phyloP scores from a whole-genome alignment of 2,797 vertebrate species.

The Micrastur ruficollis region DNA sequence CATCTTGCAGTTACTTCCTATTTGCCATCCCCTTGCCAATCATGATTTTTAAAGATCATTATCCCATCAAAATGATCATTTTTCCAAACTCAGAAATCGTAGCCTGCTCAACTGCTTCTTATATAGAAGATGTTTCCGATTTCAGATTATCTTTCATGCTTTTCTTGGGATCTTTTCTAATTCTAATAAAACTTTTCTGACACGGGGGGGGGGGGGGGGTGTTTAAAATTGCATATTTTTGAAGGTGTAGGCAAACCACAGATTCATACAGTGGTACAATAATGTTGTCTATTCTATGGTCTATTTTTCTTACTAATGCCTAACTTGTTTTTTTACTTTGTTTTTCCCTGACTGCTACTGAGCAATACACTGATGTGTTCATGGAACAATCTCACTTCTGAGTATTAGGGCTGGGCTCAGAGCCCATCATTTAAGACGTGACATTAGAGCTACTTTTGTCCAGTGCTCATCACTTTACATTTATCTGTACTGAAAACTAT shows the following conservation, averaged over 20 bases:
- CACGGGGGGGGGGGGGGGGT: neutral
- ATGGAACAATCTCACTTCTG: neutral
- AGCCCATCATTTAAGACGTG: neutral
- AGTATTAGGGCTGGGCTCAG: neutral
- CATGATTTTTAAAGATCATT: neutral
- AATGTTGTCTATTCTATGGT: fast-evolving
- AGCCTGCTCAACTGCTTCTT: neutral
- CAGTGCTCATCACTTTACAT: neutral
- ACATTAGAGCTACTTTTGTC: neutral
- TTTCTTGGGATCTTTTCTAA: neutral
- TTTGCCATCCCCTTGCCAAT: neutral
- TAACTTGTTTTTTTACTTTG: neutral
- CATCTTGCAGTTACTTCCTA: neutral
- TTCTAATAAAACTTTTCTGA: neutral
- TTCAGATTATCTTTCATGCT: neutral
- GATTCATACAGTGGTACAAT: neutral
- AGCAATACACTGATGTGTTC: neutral
- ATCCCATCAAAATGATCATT: neutral
- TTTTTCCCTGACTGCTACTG: neutral
- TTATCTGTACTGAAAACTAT: neutral
- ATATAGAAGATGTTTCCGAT: neutral
- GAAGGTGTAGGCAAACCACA: neutral
- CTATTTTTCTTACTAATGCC: neutral
- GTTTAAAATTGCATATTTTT: neutral
- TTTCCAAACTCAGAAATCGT: neutral